Base-by-base conservation (phyloP, 2,888 invertebrate genomes). In the Macrophya alboannulata region DNA sequence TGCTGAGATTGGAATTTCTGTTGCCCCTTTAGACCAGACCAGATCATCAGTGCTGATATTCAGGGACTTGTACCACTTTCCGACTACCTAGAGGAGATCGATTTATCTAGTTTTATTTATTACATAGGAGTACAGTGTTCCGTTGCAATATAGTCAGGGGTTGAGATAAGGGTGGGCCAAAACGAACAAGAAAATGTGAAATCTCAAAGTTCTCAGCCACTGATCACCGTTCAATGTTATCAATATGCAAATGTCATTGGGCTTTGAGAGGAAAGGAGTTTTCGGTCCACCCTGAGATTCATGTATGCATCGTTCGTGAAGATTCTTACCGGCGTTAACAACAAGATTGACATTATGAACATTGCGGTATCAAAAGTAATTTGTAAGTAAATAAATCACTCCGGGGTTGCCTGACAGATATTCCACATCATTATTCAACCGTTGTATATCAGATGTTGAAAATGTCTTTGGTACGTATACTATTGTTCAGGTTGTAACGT, bases 1-100 rank as follows among this genome's bases (percentile, higher is more conserved):
- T 0, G 96, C 96, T 1, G 97, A 97, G 62, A 94, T 94, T 6
- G 97, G 97, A 84, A 95, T 93, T 17, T 94, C 95, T 89, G 93
- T 91, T 10, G 91, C 92, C 76, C 95, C 95, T 31, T 94, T 94
- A 76, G 95, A 94, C 94, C 95, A 96, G 10, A 95, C 94, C 82
- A 95, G 91, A 84, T 94, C 94, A 86, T 94, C 94, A 51, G 94
- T 92, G 86, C 94, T 93, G 85, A 95, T 90, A 88, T 94, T 92
- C 59, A 96, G 92, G 0, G 94, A 94, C 89, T 95, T 95, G 89
- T 95, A 95, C 96, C 96, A 96, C 89, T 95, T 95, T 8, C 95
- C 95, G 45, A 95, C 95, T 59, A 95, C 95, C 95, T 95, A 92
- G 31, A 91, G 87, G 25, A 83, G 21, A 59, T 37, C 76, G 76